Conservation (phyloP, 1,140 invertebrate genomes). For the Conopomorpha cramerella region DNA sequence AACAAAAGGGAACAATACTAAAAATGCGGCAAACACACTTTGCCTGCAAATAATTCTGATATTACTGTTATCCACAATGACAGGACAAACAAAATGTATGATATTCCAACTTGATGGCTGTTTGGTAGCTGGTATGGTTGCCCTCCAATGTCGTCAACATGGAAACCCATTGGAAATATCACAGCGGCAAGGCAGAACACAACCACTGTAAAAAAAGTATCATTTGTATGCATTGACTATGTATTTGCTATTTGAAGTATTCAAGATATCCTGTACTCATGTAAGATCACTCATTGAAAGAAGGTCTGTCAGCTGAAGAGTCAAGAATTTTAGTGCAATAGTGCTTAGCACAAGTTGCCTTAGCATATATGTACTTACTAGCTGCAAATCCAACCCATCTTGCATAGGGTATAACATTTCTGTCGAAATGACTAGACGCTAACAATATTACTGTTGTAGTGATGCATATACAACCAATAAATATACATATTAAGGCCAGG, state of each 20-base stretch:
- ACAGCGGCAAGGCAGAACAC: conserved; percentile 93
- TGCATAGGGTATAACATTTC: conserved; percentile 88
- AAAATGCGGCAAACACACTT: conserved; percentile 95
- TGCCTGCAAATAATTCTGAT: conserved; percentile 95
- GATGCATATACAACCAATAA: conserved; percentile 90
- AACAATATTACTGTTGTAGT: conserved; percentile 89
- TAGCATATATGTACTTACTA: conserved; percentile 76
- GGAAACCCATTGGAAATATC: conserved; percentile 94
- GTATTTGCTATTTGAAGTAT: too few species aligned
- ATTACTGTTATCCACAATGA: conserved; percentile 96
- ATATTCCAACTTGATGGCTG: conserved; percentile 93
- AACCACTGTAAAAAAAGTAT: conserved; percentile 77
- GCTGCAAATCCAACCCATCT: conserved; percentile 95
- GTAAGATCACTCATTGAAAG: too few species aligned
- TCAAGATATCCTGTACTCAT: too few species aligned
- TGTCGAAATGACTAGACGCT: conserved; percentile 87
- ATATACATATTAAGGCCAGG: conserved; percentile 87
- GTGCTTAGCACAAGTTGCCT: too few species aligned
- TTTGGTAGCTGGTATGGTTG: conserved; percentile 94
- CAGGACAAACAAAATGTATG: conserved; percentile 93
- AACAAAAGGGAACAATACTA: conserved; percentile 44
- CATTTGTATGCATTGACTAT: too few species aligned
- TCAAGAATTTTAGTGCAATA: too few species aligned
- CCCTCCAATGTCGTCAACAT: conserved; percentile 93
- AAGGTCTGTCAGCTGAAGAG: too few species aligned